A percentile compares a stretch with the other conserved stretches of the same genome.
Conservation (phyloP, 2,888 invertebrate species). For the Cerastoderma edule region DNA sequence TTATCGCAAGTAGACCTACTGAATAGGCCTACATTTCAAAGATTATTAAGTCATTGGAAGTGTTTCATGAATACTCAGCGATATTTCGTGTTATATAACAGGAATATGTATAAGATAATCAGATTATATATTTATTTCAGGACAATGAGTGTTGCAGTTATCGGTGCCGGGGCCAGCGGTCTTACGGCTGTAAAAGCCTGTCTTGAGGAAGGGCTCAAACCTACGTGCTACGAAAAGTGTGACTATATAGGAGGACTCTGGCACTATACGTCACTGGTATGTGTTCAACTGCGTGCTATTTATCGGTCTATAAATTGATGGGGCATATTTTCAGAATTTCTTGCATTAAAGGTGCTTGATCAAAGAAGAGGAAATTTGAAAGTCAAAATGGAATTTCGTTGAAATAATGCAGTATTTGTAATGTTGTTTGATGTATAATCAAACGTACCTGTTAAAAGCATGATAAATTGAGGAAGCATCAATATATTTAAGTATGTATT, state of each 20-base stretch:
- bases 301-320: not conserved
- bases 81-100: no score
- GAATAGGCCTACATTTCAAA: no score
- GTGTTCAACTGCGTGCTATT: not conserved
- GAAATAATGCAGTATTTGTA: not conserved
- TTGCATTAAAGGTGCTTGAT: not conserved
- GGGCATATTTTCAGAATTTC: not conserved
- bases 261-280: slow-evolving; percentile 71
- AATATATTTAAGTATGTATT: no score
- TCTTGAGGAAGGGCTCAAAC: slow-evolving; percentile 73
- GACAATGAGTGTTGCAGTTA: slow-evolving; percentile 64
- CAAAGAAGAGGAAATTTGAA: not conserved
- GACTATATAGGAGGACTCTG: slow-evolving; percentile 78
- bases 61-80: no score
- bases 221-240: slow-evolving; percentile 77
- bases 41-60: no score
- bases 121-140: no score
- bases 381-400: not conserved
- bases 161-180: slow-evolving; percentile 75
- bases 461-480: no score
- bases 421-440: not conserved
- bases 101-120: no score
- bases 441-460: not conserved
- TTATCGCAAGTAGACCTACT: no score
- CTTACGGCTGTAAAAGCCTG: slow-evolving; percentile 75